A percentile compares a stretch with the other conserved stretches of the same genome.
These are phyloP conservation scores for Rhynchomys soricoides DNA, from an alignment of 2,113 vertebrate species.

Conservation along the genomic window DNA sequence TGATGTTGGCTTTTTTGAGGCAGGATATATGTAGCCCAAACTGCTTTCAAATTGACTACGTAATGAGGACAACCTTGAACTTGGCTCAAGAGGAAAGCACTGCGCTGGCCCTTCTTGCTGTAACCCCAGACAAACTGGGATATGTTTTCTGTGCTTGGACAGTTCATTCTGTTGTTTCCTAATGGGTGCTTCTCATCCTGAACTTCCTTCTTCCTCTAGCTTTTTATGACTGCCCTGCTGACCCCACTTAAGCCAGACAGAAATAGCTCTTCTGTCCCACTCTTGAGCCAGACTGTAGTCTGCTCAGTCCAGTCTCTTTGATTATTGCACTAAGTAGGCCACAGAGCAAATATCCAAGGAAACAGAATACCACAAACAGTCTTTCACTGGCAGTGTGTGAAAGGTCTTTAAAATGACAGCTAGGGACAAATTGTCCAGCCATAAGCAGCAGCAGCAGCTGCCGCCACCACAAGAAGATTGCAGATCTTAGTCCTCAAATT, in stretches of 20 bases:
- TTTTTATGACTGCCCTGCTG: conserved; percentile 30
- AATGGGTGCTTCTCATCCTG: not conserved
- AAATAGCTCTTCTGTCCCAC: conserved; percentile 11
- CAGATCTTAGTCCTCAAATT: not conserved
- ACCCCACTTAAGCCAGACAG: conserved; percentile 3
- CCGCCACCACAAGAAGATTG: not conserved
- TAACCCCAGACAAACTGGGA: not conserved
- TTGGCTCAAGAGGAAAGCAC: not conserved
- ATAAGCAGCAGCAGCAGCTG: not conserved
- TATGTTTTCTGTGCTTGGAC: not conserved
- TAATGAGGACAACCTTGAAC: not conserved
- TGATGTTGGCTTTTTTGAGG: not conserved
- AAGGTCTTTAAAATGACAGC: not conserved
- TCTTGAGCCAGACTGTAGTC: not conserved
- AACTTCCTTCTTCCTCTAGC: not conserved
- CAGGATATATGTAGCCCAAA: not conserved
- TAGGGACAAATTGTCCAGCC: not conserved
- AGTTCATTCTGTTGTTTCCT: conserved; percentile 9
- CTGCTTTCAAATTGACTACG: not conserved
- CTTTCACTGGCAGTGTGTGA: not conserved
- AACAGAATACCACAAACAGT: not conserved
- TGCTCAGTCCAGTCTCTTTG: not conserved
- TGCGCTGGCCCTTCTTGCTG: not conserved
- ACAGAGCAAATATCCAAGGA: not conserved
- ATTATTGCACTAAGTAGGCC: not conserved